Conservation (phyloP, 2,888 invertebrate genomes). For the Uloborus plumipes region DNA sequence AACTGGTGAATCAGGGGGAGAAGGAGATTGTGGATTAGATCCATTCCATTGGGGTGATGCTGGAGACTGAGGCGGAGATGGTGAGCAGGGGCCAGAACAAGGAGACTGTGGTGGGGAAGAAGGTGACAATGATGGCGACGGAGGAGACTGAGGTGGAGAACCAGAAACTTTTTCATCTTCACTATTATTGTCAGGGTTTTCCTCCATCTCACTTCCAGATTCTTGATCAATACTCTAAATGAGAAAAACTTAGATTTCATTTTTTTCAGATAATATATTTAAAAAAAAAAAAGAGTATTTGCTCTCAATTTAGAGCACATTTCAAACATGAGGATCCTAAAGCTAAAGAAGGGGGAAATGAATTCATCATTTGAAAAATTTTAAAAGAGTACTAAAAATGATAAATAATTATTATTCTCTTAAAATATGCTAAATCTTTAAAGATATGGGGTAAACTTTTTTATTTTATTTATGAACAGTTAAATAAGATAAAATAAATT, state of each 20-base stretch:
- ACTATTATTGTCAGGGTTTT: slow-evolving; percentile 4
- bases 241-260: neutral
- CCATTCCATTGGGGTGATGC: slow-evolving; percentile 14
- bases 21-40: slow-evolving; percentile 15
- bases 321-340: no score
- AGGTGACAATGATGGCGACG: slow-evolving; percentile 19
- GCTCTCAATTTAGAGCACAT: neutral
- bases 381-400: no score
- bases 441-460: no score
- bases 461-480: no score
- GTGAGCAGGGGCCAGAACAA: slow-evolving; percentile 1
- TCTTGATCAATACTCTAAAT: slow-evolving; percentile 14
- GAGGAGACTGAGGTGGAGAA: slow-evolving; percentile 5
- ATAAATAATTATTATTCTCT: no score
- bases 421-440: no score
- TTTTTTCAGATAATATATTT: neutral
- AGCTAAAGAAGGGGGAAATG: no score
- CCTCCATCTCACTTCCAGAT: slow-evolving; percentile 45
- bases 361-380: no score
- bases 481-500: no score
- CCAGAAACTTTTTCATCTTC: slow-evolving; percentile 23
- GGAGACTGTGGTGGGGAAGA: slow-evolving; percentile 17
- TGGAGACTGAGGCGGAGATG: neutral
- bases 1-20: neutral
- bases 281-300: neutral